phyloP scores from a whole-genome alignment of 1,140 invertebrate species.

The Lucilia cuprina region DNA sequence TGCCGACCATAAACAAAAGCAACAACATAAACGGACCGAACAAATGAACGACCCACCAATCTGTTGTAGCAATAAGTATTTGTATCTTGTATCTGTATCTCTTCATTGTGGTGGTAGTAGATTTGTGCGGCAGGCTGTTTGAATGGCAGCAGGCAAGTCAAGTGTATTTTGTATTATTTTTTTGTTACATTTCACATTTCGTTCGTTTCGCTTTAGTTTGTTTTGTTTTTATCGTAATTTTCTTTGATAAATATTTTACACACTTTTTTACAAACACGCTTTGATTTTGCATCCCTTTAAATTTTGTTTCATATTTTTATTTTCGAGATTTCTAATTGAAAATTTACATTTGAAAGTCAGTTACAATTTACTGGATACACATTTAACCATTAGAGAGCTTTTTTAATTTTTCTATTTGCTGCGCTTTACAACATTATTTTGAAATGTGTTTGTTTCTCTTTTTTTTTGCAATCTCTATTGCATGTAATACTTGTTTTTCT shows the following conservation, averaged over 20 bases:
- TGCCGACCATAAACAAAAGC: not conserved
- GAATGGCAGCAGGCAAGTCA: not conserved
- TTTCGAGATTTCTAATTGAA: not conserved
- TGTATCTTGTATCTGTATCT: not conserved
- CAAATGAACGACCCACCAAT: not conserved
- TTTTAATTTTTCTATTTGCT: not conserved
- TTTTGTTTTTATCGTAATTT: slow-evolving; percentile 28
- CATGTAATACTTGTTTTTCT: slow-evolving; percentile 11
- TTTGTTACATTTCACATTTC: not conserved
- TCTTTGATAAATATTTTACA: slow-evolving; percentile 24
- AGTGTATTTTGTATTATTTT: not conserved
- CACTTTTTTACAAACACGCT: not conserved
- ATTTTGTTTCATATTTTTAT: not conserved
- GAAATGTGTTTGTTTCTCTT: not conserved
- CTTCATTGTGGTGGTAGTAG: not conserved
- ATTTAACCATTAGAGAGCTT: slow-evolving; percentile 17
- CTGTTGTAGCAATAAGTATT: not conserved
- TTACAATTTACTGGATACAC: not conserved
- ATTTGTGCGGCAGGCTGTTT: not conserved
- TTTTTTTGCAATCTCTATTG: not conserved
- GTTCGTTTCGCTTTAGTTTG: not conserved
- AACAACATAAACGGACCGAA: not conserved
- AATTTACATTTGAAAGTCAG: not conserved
- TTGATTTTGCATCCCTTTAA: slow-evolving; percentile 13
- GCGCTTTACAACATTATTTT: not conserved